These are phyloP conservation scores for Nezara viridula DNA, from an alignment of 2,888 invertebrate species.

Conservation along the genomic window DNA sequence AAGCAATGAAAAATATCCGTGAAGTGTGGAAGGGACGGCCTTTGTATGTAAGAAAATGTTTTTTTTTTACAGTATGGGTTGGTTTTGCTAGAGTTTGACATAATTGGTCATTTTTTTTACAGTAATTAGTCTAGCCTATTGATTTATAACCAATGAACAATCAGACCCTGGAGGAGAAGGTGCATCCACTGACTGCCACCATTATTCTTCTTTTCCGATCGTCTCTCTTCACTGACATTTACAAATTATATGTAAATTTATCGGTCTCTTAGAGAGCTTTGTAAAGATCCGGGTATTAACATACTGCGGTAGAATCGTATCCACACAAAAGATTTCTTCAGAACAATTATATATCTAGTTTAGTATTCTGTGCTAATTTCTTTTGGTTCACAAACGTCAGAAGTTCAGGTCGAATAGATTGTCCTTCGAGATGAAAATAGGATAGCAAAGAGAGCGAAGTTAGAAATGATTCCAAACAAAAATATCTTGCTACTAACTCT, in stretches of 20 bases:
- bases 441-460: too few relatives aligned
- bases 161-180: background rate
- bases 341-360: background rate
- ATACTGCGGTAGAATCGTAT: background rate
- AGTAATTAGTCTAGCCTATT: background rate
- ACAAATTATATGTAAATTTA: constrained; percentile 36
- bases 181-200: background rate
- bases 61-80: background rate
- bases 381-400: background rate
- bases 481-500: too few relatives aligned
- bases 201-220: background rate
- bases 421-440: too few relatives aligned
- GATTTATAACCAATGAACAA: constrained; percentile 8
- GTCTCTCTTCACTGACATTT: background rate
- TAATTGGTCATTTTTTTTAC: background rate
- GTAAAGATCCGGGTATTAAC: background rate
- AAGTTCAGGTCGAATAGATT: too few relatives aligned
- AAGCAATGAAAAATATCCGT: background rate
- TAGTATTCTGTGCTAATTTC: background rate
- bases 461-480: too few relatives aligned
- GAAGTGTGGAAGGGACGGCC: background rate
- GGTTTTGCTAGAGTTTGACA: background rate
- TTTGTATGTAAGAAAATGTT: background rate
- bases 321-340: background rate
- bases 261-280: background rate